Base-by-base conservation (phyloP, 2,888 invertebrate species). In the Luperina testacea region DNA sequence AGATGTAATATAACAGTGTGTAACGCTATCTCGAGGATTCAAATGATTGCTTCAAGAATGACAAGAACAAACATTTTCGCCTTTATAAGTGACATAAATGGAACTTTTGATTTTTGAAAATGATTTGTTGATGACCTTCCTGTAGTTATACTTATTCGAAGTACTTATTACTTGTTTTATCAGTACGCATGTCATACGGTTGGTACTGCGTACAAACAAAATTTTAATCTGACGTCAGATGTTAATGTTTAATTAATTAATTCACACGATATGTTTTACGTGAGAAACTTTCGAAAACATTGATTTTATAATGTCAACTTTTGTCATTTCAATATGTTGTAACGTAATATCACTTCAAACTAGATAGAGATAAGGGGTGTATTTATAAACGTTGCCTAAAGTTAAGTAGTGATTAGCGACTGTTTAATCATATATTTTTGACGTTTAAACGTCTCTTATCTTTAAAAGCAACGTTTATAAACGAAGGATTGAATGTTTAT, bases 251-350 rank as follows among this genome's bases (percentile, higher is more conserved):
- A 59, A 68, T 68, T 68, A 82, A 79, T 72, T 64, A 68, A 63
- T 71, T 79, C 67, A 68, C 79, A 79, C 71, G 74, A 53, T 45
- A 32, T 59, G 71, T 64, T 82, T 83, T 59, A 69, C 15, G 68
- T 71, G 80, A 72, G 68, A 53, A 72, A 72, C 53, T 65, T 61
- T 82, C 65, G 48, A 73, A 71, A 61, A 71, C 67, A 84, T 73
- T 83, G 48, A 51, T 17, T 51, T 61, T 57, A 57, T 73, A 65
- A 45, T 65, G 48, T 76, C 27, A 42, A 38, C 24, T 64, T 15
- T 27, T 59, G 27, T 57, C 9, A 57, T 64, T 64, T 32, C 11
- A 73, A n/a, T 45, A 27, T 68, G 17, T 64, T 65, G 2, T 17
- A 65, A 42, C 24, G 42, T 13, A 15, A 27, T 72, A n/a, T 42